These are phyloP conservation scores for Ailuropoda melanoleuca DNA, from an alignment of 2,113 vertebrate genomes.

Conservation along the genomic window DNA sequence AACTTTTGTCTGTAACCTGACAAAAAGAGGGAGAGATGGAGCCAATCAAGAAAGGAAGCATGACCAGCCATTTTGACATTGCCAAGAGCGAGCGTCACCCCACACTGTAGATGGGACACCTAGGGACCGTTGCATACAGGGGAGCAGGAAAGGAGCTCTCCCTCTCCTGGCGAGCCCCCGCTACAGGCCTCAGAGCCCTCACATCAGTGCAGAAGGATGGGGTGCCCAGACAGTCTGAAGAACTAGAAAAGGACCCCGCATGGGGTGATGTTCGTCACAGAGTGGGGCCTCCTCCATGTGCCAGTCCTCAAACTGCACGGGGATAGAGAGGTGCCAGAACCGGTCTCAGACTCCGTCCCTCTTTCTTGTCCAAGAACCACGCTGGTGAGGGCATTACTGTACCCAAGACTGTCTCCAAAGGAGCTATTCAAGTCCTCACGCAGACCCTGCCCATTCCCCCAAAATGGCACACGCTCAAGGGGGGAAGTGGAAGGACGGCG, in stretches of 20 bases:
- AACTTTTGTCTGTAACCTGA: neutral
- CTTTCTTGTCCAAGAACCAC: neutral
- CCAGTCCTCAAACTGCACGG: rapidly evolving
- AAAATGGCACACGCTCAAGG: neutral
- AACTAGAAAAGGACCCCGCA: rapidly evolving
- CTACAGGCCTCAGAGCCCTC: neutral
- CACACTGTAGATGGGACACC: neutral
- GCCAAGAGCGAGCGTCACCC: neutral
- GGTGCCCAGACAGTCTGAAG: neutral
- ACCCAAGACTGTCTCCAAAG: neutral
- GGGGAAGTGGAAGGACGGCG: neutral
- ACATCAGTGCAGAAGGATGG: rapidly evolving
- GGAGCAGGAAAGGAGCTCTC: neutral
- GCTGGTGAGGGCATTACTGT: neutral
- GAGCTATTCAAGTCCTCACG: neutral
- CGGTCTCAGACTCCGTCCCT: neutral
- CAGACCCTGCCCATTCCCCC: neutral
- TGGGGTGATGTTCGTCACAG: too few relatives aligned
- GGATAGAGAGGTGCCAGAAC: neutral
- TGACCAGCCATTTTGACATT: rapidly evolving
- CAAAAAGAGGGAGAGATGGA: neutral
- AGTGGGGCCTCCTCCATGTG: neutral
- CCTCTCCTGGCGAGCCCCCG: neutral
- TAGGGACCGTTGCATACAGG: rapidly evolving
- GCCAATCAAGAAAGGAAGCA: neutral